Percentiles rank a stretch among this genome's conserved stretches.
phyloP scores from a whole-genome alignment of 2,888 invertebrate species.

The Noctua fimbriata region DNA sequence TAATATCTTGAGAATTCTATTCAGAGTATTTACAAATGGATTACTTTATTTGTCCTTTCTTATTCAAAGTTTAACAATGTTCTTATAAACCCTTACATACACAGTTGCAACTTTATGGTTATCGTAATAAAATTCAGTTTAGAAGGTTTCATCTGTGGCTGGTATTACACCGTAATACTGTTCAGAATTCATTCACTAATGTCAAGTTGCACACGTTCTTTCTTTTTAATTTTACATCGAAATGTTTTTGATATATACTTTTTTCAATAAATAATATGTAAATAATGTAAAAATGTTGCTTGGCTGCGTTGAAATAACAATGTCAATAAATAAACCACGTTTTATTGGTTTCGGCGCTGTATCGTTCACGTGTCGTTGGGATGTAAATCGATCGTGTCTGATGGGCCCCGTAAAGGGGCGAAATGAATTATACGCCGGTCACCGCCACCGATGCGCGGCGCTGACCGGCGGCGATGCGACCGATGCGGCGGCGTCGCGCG shows the following conservation, averaged over 20 bases:
- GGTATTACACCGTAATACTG: slow-evolving; percentile 53
- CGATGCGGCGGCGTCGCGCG: slow-evolving; percentile 25
- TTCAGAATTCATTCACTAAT: slow-evolving; percentile 65
- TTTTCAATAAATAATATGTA: slow-evolving; percentile 87
- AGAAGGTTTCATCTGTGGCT: slow-evolving; percentile 42
- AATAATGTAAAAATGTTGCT: slow-evolving; percentile 44
- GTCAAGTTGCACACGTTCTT: slow-evolving; percentile 78
- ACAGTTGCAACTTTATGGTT: slow-evolving; percentile 30
- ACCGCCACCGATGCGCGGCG: slow-evolving; percentile 12
- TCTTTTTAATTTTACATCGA: slow-evolving; percentile 89
- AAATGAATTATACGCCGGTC: slow-evolving; percentile 62
- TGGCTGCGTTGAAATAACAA: slow-evolving; percentile 21
- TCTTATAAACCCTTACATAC: not conserved
- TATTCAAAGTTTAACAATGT: slow-evolving; percentile 22
- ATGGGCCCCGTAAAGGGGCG: slow-evolving; percentile 44
- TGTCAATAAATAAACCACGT: slow-evolving; percentile 12
- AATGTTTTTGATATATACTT: slow-evolving; percentile 85
- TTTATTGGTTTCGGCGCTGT: slow-evolving; percentile 26
- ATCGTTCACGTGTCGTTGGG: slow-evolving; percentile 60
- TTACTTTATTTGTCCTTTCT: slow-evolving; percentile 24
- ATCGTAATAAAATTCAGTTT: slow-evolving; percentile 37
- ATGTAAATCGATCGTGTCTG: slow-evolving; percentile 65
- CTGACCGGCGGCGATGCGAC: slow-evolving; percentile 60
- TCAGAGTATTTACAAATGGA: slow-evolving; percentile 10
- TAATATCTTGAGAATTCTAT: slow-evolving; percentile 16